A percentile compares a stretch with the other conserved stretches of the same genome.
These are phyloP conservation scores for Linurgus olivaceus DNA, from an alignment of 2,797 vertebrate species.

Conservation along the genomic window DNA sequence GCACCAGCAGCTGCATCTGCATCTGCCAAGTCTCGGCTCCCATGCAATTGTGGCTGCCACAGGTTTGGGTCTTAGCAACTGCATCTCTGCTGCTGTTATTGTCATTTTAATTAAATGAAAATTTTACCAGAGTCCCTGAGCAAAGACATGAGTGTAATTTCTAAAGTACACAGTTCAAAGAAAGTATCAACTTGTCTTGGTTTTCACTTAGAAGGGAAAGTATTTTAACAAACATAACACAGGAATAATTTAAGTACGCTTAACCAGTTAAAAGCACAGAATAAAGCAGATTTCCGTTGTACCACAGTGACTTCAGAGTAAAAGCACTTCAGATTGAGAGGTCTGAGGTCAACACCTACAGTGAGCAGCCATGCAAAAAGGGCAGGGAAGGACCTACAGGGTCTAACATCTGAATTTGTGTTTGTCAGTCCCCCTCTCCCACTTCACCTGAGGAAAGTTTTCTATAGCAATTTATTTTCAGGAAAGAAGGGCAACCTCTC, in stretches of 20 bases:
- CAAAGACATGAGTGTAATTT: neutral
- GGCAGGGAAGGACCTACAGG: neutral
- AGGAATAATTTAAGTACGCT: neutral
- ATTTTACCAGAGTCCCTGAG: neutral
- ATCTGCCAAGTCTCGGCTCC: neutral
- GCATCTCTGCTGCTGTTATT: neutral
- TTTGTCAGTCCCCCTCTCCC: neutral
- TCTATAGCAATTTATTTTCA: neutral
- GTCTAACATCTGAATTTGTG: accelerated
- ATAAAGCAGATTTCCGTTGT: neutral
- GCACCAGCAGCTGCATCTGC: neutral
- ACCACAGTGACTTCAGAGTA: neutral
- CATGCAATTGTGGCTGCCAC: accelerated
- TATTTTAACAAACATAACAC: neutral
- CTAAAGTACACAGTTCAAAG: neutral
- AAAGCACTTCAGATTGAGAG: neutral
- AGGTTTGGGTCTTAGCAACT: neutral
- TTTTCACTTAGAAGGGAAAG: neutral
- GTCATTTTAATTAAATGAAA: neutral
- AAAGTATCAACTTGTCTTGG: neutral
- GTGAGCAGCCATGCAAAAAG: neutral
- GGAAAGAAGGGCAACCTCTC: neutral
- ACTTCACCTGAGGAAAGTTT: neutral
- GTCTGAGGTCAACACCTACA: neutral
- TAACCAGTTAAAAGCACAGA: neutral